Conservation (phyloP, 1,140 invertebrate genomes). For the Liolophura sinensis region DNA sequence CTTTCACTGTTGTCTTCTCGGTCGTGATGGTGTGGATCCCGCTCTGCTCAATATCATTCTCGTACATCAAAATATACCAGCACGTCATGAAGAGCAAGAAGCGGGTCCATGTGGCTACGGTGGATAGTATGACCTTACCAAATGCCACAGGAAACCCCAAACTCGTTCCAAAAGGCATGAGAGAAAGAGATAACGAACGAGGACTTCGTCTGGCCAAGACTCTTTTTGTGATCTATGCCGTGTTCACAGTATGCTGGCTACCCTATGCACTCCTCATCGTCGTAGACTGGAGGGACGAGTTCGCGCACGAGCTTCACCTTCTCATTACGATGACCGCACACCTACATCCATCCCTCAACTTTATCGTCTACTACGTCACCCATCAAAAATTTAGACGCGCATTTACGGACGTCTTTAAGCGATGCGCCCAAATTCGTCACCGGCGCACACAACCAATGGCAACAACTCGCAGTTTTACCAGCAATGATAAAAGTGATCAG, state of each 20-base stretch:
- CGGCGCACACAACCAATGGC: too few relatives aligned
- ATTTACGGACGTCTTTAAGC: constrained; percentile 8
- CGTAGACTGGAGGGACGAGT: constrained; percentile 19
- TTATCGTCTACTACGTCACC: constrained; percentile 33
- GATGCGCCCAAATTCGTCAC: too few relatives aligned
- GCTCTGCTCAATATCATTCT: constrained; percentile 29
- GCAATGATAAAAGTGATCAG: too few relatives aligned
- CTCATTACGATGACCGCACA: constrained; percentile 34
- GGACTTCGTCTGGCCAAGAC: constrained; percentile 21
- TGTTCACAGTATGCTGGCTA: constrained; percentile 35
- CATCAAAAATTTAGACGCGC: constrained; percentile 31
- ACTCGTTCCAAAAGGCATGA: too few relatives aligned
- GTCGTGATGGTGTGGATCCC: constrained; percentile 38
- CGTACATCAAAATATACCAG: constrained; percentile 37
- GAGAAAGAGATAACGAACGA: too few relatives aligned
- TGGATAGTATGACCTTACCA: too few relatives aligned
- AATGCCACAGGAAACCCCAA: too few relatives aligned
- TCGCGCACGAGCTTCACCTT: constrained; percentile 17
- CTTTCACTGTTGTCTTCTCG: constrained; percentile 42
- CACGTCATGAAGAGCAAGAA: constrained; percentile 20
- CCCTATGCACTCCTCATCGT: constrained; percentile 34
- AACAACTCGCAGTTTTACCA: too few relatives aligned
- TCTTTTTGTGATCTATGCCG: constrained; percentile 34
- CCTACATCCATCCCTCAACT: constrained; percentile 39
- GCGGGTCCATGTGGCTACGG: constrained; percentile 4